These are phyloP conservation scores for Tokudaia muenninki DNA, from an alignment of 2,797 vertebrate genomes.

Conservation along the genomic window DNA sequence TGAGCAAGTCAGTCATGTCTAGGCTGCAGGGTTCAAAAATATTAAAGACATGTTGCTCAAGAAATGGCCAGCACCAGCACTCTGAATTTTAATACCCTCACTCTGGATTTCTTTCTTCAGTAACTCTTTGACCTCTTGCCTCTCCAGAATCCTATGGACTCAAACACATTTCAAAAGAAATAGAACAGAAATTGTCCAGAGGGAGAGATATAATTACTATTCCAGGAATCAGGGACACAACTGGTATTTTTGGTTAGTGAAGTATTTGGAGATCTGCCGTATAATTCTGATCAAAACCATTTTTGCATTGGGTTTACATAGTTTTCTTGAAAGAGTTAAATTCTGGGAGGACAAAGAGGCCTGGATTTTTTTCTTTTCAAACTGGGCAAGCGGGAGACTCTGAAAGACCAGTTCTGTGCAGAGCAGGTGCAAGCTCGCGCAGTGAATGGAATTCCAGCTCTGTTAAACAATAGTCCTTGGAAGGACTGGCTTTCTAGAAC, in stretches of 20 bases:
- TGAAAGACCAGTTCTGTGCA: slow-evolving; percentile 18
- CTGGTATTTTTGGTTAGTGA: slow-evolving; percentile 9
- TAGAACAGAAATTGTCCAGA: background rate
- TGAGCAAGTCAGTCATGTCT: background rate
- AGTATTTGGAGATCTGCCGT: background rate
- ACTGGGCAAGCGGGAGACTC: background rate
- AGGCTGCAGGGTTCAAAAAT: background rate
- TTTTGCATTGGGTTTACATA: background rate
- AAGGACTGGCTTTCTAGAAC: slow-evolving; percentile 27
- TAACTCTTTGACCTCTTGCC: background rate
- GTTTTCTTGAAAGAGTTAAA: slow-evolving; percentile 57
- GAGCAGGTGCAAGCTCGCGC: background rate
- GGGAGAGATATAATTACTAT: background rate
- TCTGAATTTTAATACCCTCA: background rate
- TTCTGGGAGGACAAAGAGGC: background rate
- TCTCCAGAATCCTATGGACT: background rate
- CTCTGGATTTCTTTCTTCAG: background rate
- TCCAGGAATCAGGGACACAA: background rate
- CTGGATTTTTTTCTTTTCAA: background rate
- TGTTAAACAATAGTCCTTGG: slow-evolving; percentile 28
- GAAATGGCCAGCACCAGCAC: background rate
- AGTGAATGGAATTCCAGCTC: slow-evolving; percentile 64
- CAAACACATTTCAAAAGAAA: background rate
- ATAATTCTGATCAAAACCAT: background rate
- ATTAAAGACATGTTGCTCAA: background rate